Evolutionary conservation across 2,888 invertebrate genomes (phyloP).

Genomic region (Artemia sinica): DNA sequence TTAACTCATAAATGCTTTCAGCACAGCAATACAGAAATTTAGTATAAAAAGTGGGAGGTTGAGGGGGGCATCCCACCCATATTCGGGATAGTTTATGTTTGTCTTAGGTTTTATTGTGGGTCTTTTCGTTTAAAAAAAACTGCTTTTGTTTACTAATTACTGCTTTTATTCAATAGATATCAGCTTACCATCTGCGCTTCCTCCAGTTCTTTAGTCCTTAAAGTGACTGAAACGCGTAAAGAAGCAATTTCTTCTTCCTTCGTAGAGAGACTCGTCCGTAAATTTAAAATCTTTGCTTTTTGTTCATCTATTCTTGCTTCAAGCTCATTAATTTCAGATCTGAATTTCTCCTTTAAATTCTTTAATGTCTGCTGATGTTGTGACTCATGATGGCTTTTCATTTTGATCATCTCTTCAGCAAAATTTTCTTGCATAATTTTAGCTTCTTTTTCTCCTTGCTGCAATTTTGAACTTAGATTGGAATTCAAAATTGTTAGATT

Average conservation of each 20-base stretch:
- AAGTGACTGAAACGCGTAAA: not conserved
- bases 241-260: conserved; percentile 3
- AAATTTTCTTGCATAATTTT: not conserved
- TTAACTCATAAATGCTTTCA: no score
- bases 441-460: not conserved
- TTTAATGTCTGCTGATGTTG: not conserved
- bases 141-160: no score
- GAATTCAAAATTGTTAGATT: not conserved
- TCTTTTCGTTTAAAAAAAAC: no score
- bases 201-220: conserved; percentile 7
- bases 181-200: not conserved
- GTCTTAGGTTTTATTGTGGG: no score
- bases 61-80: no score
- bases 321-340: not conserved
- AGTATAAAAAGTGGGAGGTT: no score
- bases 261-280: not conserved
- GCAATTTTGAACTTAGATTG: not conserved
- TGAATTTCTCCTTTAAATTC: not conserved
- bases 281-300: not conserved
- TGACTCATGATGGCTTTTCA: not conserved
- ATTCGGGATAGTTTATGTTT: no score
- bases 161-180: not conserved
- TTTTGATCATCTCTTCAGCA: not conserved
- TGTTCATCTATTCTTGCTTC: not conserved
- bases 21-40: no score